Evolutionary conservation across 1,140 invertebrate species (phyloP).

Genomic region (Temnothorax nylanderi): DNA sequence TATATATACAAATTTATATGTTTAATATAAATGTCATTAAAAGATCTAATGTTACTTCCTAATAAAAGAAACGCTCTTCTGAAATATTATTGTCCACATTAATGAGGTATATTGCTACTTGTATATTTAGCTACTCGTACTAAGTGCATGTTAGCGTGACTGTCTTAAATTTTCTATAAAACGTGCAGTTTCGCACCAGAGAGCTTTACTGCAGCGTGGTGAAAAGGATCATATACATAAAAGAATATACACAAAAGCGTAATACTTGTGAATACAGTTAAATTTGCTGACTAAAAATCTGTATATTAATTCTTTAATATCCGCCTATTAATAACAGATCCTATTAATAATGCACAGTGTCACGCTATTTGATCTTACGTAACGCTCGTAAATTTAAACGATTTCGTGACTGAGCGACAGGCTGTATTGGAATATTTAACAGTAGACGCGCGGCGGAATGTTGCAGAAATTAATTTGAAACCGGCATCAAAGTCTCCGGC

Average conservation of each 20-base stretch:
- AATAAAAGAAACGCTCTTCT: neutral
- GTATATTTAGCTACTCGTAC: neutral
- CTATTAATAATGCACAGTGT: slow-evolving; percentile 19
- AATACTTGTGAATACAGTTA: neutral
- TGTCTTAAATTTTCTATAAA: slow-evolving; percentile 49
- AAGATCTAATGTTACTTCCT: neutral
- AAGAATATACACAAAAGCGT: slow-evolving; percentile 4
- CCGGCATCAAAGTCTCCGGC: slow-evolving; percentile 26
- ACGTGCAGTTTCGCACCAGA: slow-evolving; percentile 24
- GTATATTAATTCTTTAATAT: slow-evolving; percentile 25
- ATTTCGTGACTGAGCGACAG: slow-evolving; percentile 30
- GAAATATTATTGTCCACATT: slow-evolving; percentile 6
- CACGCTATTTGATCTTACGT: slow-evolving; percentile 27
- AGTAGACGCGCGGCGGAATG: slow-evolving; percentile 5
- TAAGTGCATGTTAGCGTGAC: slow-evolving; percentile 34
- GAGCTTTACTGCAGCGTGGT: neutral
- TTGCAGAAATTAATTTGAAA: slow-evolving; percentile 46
- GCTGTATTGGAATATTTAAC: slow-evolving; percentile 12
- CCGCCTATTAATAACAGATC: neutral
- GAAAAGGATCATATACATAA: neutral
- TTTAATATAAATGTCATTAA: neutral
- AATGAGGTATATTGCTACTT: slow-evolving; percentile 2
- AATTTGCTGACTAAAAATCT: slow-evolving; percentile 28
- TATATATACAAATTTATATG: neutral
- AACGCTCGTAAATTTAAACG: slow-evolving; percentile 35